Evolutionary conservation across 1,140 invertebrate genomes (phyloP).

Genomic region (Trachymyrmex cornetzi): DNA sequence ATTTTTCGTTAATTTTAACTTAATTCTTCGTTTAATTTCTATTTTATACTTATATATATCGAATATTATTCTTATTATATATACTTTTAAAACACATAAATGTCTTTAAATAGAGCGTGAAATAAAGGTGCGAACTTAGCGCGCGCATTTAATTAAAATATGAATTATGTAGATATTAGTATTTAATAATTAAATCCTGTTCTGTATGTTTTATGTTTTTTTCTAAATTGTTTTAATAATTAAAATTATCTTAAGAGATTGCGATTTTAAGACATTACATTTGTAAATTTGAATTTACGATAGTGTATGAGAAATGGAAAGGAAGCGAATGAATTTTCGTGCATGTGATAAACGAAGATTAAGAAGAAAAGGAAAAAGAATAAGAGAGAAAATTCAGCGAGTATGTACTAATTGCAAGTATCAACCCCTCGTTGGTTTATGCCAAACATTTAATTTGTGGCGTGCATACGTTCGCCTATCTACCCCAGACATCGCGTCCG

Average conservation of each 20-base stretch:
- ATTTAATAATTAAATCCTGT: not conserved
- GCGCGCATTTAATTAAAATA: too few relatives aligned
- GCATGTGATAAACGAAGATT: not conserved
- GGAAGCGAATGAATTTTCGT: not conserved
- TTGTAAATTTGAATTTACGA: not conserved
- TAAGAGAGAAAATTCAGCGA: constrained; percentile 21
- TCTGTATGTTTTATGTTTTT: too few relatives aligned
- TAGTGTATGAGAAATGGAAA: not conserved
- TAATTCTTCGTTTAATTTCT: not conserved
- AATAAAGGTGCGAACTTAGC: not conserved
- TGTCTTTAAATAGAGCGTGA: not conserved
- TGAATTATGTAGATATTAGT: not conserved
- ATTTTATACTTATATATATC: not conserved
- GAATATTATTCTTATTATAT: not conserved
- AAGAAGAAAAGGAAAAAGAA: constrained; percentile 11
- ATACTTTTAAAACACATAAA: not conserved
- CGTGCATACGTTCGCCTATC: constrained; percentile 61
- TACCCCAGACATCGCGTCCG: constrained; percentile 60
- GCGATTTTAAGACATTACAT: not conserved
- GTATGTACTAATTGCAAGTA: constrained; percentile 56
- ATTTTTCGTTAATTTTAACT: too few relatives aligned
- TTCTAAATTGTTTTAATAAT: too few relatives aligned
- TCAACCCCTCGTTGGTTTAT: constrained; percentile 65
- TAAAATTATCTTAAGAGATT: not conserved
- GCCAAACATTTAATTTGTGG: constrained; percentile 64